Evolutionary conservation across 2,888 invertebrate genomes (phyloP).

Genomic region (Caenorhabditis macrosperma): DNA sequence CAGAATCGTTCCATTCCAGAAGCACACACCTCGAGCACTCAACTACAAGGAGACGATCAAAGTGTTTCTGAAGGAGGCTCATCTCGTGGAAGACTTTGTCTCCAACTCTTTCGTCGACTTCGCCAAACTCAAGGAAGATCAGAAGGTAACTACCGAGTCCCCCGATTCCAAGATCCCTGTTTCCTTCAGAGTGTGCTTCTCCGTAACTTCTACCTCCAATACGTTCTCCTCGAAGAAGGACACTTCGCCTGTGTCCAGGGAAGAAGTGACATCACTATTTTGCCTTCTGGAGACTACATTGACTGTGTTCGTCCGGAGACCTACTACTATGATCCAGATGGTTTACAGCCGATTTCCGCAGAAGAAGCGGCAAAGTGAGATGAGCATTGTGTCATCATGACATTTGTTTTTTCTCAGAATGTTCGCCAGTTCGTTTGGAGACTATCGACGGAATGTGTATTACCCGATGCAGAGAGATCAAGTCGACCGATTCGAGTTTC

Average conservation of each 20-base stretch:
- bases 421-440: neutral
- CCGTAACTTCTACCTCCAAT: constrained; percentile 59
- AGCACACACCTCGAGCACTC: constrained; percentile 26
- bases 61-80: constrained; percentile 49
- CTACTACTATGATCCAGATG: constrained; percentile 11
- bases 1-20: no score
- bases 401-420: constrained; percentile 4
- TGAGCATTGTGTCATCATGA: no score
- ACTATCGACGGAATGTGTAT: constrained; percentile 1
- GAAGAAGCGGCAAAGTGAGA: neutral
- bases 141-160: constrained; percentile 32
- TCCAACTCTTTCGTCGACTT: constrained; percentile 52
- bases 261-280: neutral
- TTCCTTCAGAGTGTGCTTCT: constrained; percentile 37
- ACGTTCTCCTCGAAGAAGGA: constrained; percentile 57
- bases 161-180: neutral
- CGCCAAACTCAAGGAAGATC: constrained; percentile 24
- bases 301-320: neutral
- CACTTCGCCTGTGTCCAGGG: constrained; percentile 50
- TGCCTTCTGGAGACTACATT: constrained; percentile 8
- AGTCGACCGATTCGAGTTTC: constrained; percentile 3
- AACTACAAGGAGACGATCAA: constrained; percentile 62
- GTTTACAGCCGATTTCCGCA: neutral
- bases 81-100: constrained; percentile 60
- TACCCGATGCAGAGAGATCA: neutral